Percentiles rank a stretch among this genome's conserved stretches.
These are phyloP conservation scores for Dinoponera quadriceps DNA, from an alignment of 1,140 invertebrate species.

Conservation along the genomic window DNA sequence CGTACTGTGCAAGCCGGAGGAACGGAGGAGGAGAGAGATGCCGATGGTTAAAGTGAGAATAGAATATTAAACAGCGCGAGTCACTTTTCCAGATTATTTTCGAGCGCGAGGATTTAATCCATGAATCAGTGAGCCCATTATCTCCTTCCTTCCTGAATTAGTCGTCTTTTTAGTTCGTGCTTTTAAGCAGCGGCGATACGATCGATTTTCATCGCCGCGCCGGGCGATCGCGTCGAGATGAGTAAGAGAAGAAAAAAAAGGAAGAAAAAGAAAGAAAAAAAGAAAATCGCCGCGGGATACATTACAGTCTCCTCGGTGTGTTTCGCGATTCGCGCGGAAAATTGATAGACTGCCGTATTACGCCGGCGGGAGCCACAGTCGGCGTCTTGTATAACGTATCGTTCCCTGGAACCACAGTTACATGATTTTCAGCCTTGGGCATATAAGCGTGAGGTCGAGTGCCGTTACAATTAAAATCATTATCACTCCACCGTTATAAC, in stretches of 20 bases:
- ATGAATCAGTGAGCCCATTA: constrained; percentile 22
- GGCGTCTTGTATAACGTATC: background rate
- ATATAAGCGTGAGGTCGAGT: too few relatives aligned
- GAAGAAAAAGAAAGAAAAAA: background rate
- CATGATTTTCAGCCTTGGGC: too few relatives aligned
- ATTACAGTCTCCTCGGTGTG: background rate
- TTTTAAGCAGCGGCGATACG: constrained; percentile 30
- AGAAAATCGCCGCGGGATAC: background rate
- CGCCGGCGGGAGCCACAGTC: background rate
- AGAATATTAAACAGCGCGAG: constrained; percentile 32
- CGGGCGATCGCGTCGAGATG: too few relatives aligned
- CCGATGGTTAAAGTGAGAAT: constrained; percentile 16
- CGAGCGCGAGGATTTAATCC: constrained; percentile 38
- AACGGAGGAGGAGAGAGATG: too few relatives aligned
- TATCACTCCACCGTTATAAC: too few relatives aligned
- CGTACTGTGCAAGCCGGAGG: background rate
- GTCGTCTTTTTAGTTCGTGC: background rate
- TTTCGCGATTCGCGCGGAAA: constrained; percentile 1
- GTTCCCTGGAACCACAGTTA: too few relatives aligned
- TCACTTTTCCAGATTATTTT: constrained; percentile 51
- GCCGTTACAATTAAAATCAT: too few relatives aligned
- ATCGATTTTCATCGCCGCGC: constrained; percentile 35
- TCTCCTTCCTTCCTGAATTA: constrained; percentile 51
- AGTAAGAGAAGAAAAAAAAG: too few relatives aligned
- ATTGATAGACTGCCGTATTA: background rate